Conservation (phyloP, 2,113 vertebrate genomes). For the Galeopterus variegatus region DNA sequence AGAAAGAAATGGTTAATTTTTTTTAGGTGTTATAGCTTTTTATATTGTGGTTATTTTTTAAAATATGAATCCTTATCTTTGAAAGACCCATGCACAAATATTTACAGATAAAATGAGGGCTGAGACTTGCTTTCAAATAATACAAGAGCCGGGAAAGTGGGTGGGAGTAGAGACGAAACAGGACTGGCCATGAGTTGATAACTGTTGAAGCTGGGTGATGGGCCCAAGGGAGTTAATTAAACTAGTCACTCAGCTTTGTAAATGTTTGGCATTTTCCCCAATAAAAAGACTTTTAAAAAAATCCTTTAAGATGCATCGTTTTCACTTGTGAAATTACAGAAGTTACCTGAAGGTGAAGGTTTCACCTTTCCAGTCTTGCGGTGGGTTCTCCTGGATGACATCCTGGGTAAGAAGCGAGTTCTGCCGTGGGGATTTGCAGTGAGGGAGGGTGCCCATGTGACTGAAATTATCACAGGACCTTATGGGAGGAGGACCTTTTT, state of each 20-base stretch:
- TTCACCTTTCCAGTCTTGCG: slow-evolving; percentile 80
- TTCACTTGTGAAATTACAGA: slow-evolving; percentile 51
- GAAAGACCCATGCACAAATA: slow-evolving; percentile 49
- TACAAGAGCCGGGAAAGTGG: background rate
- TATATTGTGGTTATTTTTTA: background rate
- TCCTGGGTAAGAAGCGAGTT: slow-evolving; percentile 88
- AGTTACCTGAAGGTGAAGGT: slow-evolving; percentile 90
- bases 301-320: background rate
- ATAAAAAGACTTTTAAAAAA: background rate
- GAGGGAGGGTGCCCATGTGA: slow-evolving; percentile 84
- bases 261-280: background rate
- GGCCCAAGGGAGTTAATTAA: background rate
- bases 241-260: background rate
- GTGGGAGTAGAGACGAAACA: background rate
- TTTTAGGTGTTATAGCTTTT: background rate
- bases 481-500: slow-evolving; percentile 88
- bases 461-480: slow-evolving; percentile 88
- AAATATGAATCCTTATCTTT: slow-evolving; percentile 57
- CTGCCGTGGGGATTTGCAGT: slow-evolving; percentile 83
- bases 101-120: slow-evolving; percentile 39
- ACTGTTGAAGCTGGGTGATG: background rate
- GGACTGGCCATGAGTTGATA: background rate
- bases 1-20: background rate
- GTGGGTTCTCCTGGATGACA: slow-evolving; percentile 90
- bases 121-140: slow-evolving; percentile 48